Percentiles rank a stretch among this genome's conserved stretches.
Conservation (phyloP, 2,888 invertebrate species). For the Dinocampus coccinellae region DNA sequence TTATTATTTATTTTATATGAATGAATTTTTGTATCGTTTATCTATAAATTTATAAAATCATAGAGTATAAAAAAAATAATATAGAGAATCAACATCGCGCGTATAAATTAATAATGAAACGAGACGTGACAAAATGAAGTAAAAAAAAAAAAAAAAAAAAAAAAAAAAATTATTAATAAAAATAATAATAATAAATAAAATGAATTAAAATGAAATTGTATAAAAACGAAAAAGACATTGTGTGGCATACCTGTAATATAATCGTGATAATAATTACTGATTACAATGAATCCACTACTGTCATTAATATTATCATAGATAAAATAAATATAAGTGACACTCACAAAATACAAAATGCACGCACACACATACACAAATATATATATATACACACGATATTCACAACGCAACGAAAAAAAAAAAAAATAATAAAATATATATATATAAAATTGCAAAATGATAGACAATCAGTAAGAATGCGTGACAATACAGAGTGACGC, state of each 20-base stretch:
- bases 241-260: background rate
- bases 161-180: background rate
- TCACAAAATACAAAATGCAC: no score
- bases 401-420: no score
- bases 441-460: no score
- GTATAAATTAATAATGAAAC: no score
- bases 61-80: no score
- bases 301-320: background rate
- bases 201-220: background rate
- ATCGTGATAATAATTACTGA: background rate
- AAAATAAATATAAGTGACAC: no score
- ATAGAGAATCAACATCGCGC: no score
- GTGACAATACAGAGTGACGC: constrained; percentile 43
- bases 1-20: no score
- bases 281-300: background rate
- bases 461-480: constrained; percentile 31
- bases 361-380: background rate
- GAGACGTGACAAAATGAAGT: background rate
- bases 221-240: background rate
- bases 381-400: background rate
- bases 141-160: background rate
- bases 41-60: no score
- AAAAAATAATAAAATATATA: background rate
- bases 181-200: constrained; percentile 42
- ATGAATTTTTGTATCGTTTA: no score